Conservation (phyloP, 2,113 vertebrate genomes). For the Xyrauchen texanus region DNA sequence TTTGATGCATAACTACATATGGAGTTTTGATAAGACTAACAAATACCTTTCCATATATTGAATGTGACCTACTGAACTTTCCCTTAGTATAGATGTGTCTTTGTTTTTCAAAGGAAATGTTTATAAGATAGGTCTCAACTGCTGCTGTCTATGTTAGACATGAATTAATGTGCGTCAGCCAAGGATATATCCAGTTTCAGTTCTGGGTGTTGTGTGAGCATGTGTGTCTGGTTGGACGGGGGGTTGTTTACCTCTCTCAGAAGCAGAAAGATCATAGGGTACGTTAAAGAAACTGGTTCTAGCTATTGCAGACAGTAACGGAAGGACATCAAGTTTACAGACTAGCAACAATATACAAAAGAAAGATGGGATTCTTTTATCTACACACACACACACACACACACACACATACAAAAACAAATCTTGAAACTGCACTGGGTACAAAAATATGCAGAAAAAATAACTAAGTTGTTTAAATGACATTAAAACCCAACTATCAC, state of each 20-base stretch:
- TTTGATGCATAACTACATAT: too few relatives aligned
- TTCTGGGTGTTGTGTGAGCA: conserved; percentile 17
- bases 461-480: too few relatives aligned
- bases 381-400: too few relatives aligned
- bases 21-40: too few relatives aligned
- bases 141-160: conserved; percentile 9
- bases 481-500: too few relatives aligned
- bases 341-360: not conserved
- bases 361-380: not conserved
- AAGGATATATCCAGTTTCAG: conserved; percentile 60
- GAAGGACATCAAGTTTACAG: not conserved
- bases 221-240: conserved; percentile 41
- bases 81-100: not conserved
- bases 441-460: too few relatives aligned
- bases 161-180: conserved; percentile 31
- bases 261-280: conserved; percentile 57
- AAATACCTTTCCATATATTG: too few relatives aligned
- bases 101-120: conserved; percentile 9
- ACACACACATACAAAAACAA: not conserved
- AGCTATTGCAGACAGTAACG: conserved; percentile 45
- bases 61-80: conserved; percentile 1
- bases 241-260: conserved; percentile 66
- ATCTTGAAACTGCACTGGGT: not conserved
- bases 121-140: conserved; percentile 18
- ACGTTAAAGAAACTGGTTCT: conserved; percentile 57